Evolutionary conservation across 2,888 invertebrate species (phyloP).

Genomic region (Ennomos quercinarius): DNA sequence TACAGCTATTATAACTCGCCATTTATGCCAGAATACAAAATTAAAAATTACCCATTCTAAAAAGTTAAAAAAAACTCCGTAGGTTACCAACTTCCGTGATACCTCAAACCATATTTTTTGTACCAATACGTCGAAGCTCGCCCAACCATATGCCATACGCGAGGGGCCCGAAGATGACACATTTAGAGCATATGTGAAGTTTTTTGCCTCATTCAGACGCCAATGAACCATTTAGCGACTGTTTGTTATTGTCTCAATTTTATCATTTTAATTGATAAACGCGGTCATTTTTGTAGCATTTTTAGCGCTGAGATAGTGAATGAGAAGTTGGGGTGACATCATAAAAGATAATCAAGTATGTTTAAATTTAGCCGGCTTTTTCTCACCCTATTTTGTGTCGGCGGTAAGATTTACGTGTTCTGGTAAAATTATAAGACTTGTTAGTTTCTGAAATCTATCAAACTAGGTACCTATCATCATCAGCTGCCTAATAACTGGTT

Average conservation of each 20-base stretch:
- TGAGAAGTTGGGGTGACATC: neutral
- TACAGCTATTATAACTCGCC: no score
- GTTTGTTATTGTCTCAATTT: slow-evolving; percentile 50
- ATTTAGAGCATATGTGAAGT: slow-evolving; percentile 63
- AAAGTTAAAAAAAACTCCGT: neutral
- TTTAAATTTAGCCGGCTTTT: no score
- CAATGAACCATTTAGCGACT: slow-evolving; percentile 40
- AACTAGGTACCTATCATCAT: no score
- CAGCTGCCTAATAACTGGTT: no score
- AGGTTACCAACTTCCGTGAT: slow-evolving; percentile 1
- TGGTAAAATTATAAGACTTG: no score
- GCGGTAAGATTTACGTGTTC: no score
- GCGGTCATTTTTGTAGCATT: slow-evolving; percentile 17
- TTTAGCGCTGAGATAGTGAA: slow-evolving; percentile 18
- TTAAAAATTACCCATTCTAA: no score
- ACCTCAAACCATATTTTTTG: slow-evolving; percentile 14
- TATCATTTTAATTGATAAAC: slow-evolving; percentile 53
- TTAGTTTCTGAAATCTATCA: no score
- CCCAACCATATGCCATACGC: slow-evolving; percentile 52
- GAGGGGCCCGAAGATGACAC: slow-evolving; percentile 57
- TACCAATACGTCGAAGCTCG: slow-evolving; percentile 44
- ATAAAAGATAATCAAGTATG: no score
- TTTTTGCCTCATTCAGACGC: slow-evolving; percentile 50
- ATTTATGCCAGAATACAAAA: no score
- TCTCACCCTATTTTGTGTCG: no score